Percentiles rank a stretch among this genome's conserved stretches.
Conservation (phyloP, 2,797 vertebrate genomes). For the Vultur gryphus region DNA sequence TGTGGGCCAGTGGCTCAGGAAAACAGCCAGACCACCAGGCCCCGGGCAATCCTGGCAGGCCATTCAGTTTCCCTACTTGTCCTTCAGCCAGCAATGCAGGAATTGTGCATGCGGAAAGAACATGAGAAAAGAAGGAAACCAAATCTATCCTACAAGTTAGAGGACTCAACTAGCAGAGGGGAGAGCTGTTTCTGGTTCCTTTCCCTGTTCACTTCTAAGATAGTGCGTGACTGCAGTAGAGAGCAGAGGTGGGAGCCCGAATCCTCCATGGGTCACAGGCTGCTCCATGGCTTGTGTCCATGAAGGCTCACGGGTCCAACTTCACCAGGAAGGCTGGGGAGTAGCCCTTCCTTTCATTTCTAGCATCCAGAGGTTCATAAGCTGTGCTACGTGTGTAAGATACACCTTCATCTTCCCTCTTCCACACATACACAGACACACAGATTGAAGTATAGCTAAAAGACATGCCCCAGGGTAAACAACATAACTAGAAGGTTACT, state of each 20-base stretch:
- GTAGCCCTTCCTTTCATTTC: not conserved
- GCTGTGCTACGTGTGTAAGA: not conserved
- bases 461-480: not conserved
- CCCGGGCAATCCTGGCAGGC: not conserved
- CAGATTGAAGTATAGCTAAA: not conserved
- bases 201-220: not conserved
- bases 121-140: not conserved
- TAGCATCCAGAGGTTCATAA: not conserved
- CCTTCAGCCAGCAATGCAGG: not conserved
- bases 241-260: accelerated
- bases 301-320: not conserved
- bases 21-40: not conserved
- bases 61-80: accelerated
- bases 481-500: not conserved
- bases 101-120: not conserved
- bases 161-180: not conserved
- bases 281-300: not conserved
- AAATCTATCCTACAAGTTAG: not conserved
- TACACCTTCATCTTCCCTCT: not conserved
- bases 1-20: not conserved
- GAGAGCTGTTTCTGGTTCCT: not conserved
- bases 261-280: accelerated
- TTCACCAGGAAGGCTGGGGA: not conserved
- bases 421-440: not conserved
- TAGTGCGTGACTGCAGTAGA: accelerated